A percentile compares a stretch with the other conserved stretches of the same genome.
Conservation (phyloP, 1,140 invertebrate species). For the Mylabris phalerata region DNA sequence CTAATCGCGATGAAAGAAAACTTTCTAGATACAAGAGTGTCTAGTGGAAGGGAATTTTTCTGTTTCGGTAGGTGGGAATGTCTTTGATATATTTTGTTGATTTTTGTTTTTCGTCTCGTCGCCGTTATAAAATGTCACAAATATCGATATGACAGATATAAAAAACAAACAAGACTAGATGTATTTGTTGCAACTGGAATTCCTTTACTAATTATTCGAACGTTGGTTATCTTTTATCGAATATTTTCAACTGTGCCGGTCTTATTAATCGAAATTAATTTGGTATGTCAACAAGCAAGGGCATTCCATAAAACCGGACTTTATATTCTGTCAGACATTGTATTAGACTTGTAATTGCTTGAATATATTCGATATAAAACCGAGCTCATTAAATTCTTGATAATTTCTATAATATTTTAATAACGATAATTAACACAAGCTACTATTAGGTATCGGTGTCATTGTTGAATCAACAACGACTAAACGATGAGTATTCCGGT, state of each 20-base stretch:
- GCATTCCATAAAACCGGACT: background rate
- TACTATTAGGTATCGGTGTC: too few species aligned
- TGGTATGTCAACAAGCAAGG: background rate
- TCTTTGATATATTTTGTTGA: background rate
- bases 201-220: slow-evolving; percentile 12
- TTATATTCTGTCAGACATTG: background rate
- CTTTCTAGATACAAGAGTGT: too few species aligned
- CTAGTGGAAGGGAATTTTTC: too few species aligned
- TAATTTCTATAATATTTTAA: too few species aligned
- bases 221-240: slow-evolving; percentile 16
- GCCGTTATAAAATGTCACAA: background rate
- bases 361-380: background rate
- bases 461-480: too few species aligned
- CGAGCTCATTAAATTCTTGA: background rate
- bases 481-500: too few species aligned
- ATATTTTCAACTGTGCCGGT: slow-evolving; percentile 10
- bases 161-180: background rate
- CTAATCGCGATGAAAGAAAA: too few species aligned
- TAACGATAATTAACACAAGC: too few species aligned
- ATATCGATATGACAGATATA: slow-evolving; percentile 13
- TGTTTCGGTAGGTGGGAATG: slow-evolving; percentile 5
- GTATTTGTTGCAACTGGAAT: slow-evolving; percentile 12
- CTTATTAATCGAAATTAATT: slow-evolving; percentile 14
- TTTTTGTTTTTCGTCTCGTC: too few species aligned
- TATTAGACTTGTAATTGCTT: background rate